Evolutionary conservation across 2,888 invertebrate species (phyloP).

Genomic region (Sarcophaga rosellei): DNA sequence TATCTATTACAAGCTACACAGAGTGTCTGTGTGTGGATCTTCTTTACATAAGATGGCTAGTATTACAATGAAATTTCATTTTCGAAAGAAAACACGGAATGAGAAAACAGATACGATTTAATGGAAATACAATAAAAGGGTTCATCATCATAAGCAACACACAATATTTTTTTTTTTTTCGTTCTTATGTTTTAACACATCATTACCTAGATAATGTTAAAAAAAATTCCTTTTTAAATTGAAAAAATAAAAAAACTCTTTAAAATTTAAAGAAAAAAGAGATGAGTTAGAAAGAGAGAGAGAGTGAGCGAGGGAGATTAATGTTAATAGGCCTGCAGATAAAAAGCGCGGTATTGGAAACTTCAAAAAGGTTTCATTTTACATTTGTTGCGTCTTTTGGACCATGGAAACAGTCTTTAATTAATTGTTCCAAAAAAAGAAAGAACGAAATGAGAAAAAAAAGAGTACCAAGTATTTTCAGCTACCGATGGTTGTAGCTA

Average conservation of each 20-base stretch:
- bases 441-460: too few relatives aligned
- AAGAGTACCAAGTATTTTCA: slow-evolving; percentile 60
- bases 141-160: slow-evolving; percentile 52
- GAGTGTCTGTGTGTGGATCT: neutral
- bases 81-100: neutral
- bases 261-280: neutral
- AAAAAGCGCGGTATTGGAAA: slow-evolving; percentile 43
- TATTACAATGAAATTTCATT: slow-evolving; percentile 2
- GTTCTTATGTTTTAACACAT: slow-evolving; percentile 57
- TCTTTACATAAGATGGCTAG: neutral
- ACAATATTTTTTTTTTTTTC: neutral
- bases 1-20: slow-evolving; percentile 57
- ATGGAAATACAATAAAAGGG: slow-evolving; percentile 65
- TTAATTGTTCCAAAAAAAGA: slow-evolving; percentile 54
- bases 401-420: slow-evolving; percentile 54
- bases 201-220: slow-evolving; percentile 53
- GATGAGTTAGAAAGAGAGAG: neutral
- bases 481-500: slow-evolving; percentile 52
- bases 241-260: neutral
- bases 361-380: slow-evolving; percentile 57
- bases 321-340: slow-evolving; percentile 40
- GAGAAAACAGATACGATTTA: slow-evolving; percentile 47
- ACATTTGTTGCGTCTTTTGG: neutral
- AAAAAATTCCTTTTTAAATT: slow-evolving; percentile 11
- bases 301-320: slow-evolving; percentile 3